Evolutionary conservation across 1,140 invertebrate species (phyloP), one percentile per base, ranked within the genome.

Genomic region (Condylostylus longicornis): DNA sequence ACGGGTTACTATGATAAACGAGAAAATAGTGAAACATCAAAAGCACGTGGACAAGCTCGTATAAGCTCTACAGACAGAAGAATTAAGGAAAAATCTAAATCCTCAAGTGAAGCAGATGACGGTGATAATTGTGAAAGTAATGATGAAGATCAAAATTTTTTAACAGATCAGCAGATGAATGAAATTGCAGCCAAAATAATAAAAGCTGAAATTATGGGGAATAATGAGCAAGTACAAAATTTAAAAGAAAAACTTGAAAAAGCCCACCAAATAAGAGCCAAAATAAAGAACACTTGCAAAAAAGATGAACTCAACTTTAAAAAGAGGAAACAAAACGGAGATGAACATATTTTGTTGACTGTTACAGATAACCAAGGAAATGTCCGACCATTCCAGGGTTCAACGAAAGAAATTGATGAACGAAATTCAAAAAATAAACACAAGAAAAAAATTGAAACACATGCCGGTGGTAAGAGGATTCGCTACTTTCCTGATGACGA

Each of bases 401-500:
- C 50, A 50, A 49, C 37, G 27, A 51, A 51, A 43, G 38, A 38
- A 10, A 41, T 42, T 41, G 61, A 60, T 22, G 62, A 65, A 18
- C 42, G 54, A 30, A 55, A 53, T 18, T 57, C 52, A 25, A 59
- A 70, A 56, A 55, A 62, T 32, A 50, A 54, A 37, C 68, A 69
- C 58, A 65, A 68, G 34, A 71, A 75, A 60, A 70, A 63, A 64
- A 66, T 74, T 22, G 71, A 77, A 40, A 93, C 86, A 8, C 82
- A 93, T 53, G 58, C 68, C 32, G 65, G 64, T 40, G 79, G 80
- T 2, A 66, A 87, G 52, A 69, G 87, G 46, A 65, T 76, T 12
- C 71, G 77, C 38, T 91, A 93, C 63, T 94, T 89, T 68, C 72
- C 79, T 1, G 86, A 94, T 66, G 88, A 94, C 69, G 85, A 93